phyloP scores from a whole-genome alignment of 2,113 vertebrate genomes.

The Archilochus colubris region DNA sequence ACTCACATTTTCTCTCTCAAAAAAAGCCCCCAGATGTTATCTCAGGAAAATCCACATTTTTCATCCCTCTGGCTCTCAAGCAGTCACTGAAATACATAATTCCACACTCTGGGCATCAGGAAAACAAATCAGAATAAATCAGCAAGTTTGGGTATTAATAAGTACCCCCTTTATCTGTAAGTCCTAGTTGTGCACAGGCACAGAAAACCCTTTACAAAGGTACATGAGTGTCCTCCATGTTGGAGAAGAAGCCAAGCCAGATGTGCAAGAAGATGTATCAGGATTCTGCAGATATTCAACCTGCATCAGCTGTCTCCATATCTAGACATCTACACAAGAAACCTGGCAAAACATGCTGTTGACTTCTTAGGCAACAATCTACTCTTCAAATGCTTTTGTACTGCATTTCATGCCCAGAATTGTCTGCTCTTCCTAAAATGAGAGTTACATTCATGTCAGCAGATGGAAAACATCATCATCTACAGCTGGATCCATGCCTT shows the following conservation, averaged over 20 bases:
- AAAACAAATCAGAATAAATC: neutral
- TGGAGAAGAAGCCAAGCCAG: neutral
- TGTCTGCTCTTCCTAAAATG: constrained; percentile 1
- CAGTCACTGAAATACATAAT: neutral
- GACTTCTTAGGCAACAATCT: neutral
- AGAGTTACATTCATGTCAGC: constrained; percentile 7
- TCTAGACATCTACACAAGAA: neutral
- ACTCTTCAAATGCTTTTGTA: neutral
- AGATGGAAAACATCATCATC: constrained; percentile 44
- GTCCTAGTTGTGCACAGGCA: neutral
- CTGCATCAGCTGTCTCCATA: neutral
- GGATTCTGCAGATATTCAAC: neutral
- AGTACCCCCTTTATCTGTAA: neutral
- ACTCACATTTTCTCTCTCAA: neutral
- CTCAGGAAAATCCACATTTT: neutral
- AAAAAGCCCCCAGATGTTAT: neutral
- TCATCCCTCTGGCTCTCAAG: neutral
- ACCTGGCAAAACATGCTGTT: neutral
- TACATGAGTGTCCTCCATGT: neutral
- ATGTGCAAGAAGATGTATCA: neutral
- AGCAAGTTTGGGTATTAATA: neutral
- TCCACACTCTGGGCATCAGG: neutral
- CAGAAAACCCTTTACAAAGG: neutral
- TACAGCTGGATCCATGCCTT: constrained; percentile 15
- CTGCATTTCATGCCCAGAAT: neutral